Conservation (phyloP, 2,113 vertebrate genomes). For the Eulacestoma nigropectus region DNA sequence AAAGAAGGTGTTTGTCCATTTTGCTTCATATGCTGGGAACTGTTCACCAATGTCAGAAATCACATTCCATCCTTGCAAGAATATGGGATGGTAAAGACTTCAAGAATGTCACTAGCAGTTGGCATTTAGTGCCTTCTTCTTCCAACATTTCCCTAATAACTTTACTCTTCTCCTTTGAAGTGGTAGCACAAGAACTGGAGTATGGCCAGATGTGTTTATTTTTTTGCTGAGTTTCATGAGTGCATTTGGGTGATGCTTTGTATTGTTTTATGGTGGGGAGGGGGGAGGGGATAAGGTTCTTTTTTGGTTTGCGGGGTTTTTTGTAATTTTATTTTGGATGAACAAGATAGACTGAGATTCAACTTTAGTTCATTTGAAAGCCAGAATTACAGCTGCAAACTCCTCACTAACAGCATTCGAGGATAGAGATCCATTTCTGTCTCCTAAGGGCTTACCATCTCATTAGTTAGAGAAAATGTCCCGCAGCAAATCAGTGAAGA, state of each 20-base stretch:
- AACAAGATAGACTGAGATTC: not conserved
- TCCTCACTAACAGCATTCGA: not conserved
- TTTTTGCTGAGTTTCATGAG: not conserved
- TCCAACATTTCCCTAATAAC: not conserved
- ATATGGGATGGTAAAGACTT: not conserved
- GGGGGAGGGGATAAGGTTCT: accelerated
- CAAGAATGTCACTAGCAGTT: not conserved
- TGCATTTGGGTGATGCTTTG: not conserved
- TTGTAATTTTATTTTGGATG: not conserved
- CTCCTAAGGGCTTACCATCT: not conserved
- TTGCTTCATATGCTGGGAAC: not conserved
- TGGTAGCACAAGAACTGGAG: not conserved
- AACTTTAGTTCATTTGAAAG: not conserved
- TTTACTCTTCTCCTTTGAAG: not conserved
- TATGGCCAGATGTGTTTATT: not conserved
- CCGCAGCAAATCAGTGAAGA: not conserved
- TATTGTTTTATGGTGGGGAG: not conserved
- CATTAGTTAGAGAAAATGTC: not conserved
- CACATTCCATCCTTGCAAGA: not conserved
- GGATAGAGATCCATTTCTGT: not conserved
- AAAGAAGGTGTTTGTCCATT: conserved; percentile 4
- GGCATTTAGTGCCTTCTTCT: not conserved
- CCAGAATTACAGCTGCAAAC: not conserved
- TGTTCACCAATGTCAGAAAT: not conserved
- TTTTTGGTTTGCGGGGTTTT: accelerated